Evolutionary conservation across 2,113 vertebrate species (phyloP).

Genomic region (Pluvialis apricaria): DNA sequence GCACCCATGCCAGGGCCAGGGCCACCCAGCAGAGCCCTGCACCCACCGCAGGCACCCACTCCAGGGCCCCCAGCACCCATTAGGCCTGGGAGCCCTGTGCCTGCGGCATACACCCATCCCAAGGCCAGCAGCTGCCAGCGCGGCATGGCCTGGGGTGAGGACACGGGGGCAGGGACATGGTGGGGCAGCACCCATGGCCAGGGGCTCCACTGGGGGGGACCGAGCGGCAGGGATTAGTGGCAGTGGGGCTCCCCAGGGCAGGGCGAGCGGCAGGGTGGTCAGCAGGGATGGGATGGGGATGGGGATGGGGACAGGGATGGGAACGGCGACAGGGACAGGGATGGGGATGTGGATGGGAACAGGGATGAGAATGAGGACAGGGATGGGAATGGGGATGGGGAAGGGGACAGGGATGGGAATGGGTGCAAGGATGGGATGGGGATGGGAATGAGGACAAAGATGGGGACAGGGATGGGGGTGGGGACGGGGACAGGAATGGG

Average conservation of each 20-base stretch:
- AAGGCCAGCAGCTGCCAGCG: fast-evolving
- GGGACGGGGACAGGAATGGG: no score
- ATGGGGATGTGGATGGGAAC: no score
- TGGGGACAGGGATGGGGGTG: no score
- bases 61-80: background rate
- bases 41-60: background rate
- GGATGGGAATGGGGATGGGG: no score
- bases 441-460: background rate
- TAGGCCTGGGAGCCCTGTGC: no score
- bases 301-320: no score
- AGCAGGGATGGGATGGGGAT: background rate
- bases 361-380: no score
- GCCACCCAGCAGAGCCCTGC: background rate
- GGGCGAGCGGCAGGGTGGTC: background rate
- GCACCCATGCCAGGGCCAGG: background rate
- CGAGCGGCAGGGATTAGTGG: background rate
- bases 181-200: background rate
- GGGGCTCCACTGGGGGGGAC: fast-evolving
- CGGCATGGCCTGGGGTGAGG: fast-evolving
- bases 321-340: no score
- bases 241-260: background rate
- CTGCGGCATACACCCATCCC: fast-evolving
- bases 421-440: fast-evolving
- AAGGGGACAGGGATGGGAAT: no score
- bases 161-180: fast-evolving